Evolutionary conservation across 2,888 invertebrate species (phyloP).

Genomic region (Microdon myrmicae): DNA sequence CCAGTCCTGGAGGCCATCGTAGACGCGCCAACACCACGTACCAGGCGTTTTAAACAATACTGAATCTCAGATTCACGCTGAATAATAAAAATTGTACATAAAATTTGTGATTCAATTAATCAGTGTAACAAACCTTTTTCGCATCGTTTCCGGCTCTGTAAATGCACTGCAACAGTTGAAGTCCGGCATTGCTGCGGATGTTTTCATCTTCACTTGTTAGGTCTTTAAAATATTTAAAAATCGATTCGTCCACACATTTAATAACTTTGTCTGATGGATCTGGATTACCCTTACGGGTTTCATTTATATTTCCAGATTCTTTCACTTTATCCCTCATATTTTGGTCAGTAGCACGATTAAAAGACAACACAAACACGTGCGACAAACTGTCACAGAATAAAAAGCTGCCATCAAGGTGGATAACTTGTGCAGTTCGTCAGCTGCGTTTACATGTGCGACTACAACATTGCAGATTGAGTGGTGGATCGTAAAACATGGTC

Average conservation of each 20-base stretch:
- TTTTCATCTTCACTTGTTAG: slow-evolving; percentile 56
- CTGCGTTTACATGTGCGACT: too few relatives aligned
- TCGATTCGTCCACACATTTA: slow-evolving; percentile 53
- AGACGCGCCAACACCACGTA: slow-evolving; percentile 79
- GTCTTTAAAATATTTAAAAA: slow-evolving; percentile 58
- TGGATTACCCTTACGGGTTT: neutral
- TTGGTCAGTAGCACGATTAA: too few relatives aligned
- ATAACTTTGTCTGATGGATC: neutral
- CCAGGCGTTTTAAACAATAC: slow-evolving; percentile 75
- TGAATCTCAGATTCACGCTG: slow-evolving; percentile 73
- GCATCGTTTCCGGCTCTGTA: too few relatives aligned
- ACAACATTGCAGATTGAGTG: too few relatives aligned
- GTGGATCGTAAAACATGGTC: too few relatives aligned
- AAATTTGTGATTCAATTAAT: neutral
- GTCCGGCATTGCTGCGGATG: slow-evolving; percentile 55
- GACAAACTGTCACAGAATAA: too few relatives aligned
- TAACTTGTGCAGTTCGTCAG: too few relatives aligned
- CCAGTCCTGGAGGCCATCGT: slow-evolving; percentile 74
- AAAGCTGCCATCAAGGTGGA: too few relatives aligned
- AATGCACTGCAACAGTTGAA: slow-evolving; percentile 56
- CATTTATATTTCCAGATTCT: neutral
- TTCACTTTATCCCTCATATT: slow-evolving; percentile 37
- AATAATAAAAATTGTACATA: slow-evolving; percentile 53
- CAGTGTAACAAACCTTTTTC: slow-evolving; percentile 53
- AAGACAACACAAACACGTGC: too few relatives aligned